Conservation (phyloP, 2,797 vertebrate species). For the Bradypus variegatus region DNA sequence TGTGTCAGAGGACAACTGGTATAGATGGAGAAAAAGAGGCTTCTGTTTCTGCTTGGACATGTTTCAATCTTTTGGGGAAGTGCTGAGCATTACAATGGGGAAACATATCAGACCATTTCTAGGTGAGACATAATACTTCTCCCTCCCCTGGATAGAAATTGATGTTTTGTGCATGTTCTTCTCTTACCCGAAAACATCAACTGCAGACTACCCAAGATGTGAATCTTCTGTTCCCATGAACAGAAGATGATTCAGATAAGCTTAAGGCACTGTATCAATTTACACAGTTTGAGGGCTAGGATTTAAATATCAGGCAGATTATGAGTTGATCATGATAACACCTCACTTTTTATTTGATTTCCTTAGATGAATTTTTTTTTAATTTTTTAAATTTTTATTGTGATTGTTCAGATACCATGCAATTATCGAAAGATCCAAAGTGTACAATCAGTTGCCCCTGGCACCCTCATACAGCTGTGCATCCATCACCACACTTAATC, state of each 20-base stretch:
- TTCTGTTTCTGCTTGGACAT: background rate
- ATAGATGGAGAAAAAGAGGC: background rate
- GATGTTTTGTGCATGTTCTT: fast-evolving
- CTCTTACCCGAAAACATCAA: background rate
- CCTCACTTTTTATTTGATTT: background rate
- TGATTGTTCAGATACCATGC: too few species aligned
- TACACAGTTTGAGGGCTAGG: background rate
- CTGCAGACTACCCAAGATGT: background rate
- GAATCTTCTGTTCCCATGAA: too few species aligned
- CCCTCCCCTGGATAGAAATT: background rate
- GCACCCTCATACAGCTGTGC: too few species aligned
- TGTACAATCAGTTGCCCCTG: too few species aligned
- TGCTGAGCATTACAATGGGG: background rate
- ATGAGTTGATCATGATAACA: background rate
- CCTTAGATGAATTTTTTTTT: background rate
- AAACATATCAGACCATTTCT: background rate
- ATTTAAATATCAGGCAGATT: background rate
- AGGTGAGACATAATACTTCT: background rate
- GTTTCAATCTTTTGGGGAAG: background rate
- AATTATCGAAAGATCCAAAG: too few species aligned
- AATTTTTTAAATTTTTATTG: too few species aligned
- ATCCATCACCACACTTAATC: too few species aligned
- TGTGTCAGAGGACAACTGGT: background rate
- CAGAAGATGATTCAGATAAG: background rate
- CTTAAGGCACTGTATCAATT: background rate